Base-by-base conservation (phyloP, 2,113 vertebrate species). In the Antidorcas marsupialis region DNA sequence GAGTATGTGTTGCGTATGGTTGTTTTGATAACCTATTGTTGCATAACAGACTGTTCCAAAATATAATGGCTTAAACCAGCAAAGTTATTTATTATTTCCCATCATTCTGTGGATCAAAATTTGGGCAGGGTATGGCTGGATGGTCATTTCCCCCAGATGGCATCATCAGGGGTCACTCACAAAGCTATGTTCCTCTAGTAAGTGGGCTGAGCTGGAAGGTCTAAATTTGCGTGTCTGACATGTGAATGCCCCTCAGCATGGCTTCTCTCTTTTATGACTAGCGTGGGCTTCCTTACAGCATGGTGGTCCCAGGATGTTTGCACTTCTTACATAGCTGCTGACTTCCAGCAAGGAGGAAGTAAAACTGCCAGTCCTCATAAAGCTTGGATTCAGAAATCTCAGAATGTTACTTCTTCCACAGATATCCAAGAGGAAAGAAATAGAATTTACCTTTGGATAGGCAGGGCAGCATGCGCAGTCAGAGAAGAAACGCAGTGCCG, bases 151-250 rank as follows among this genome's bases (percentile, higher is more conserved):
- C 15, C 25, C 21, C 67, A 50, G 15, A 4, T 21, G 30, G 43
- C 23, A 19, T 10, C n/a, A 17, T 27, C 45, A 25, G 17, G 7
- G 23, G 39, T 79, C 62, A 5, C 55, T 89, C 55, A 15, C n/a
- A 45, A 36, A 33, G 36, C 83, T 87, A 3, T 10, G 15, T 55
- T 47, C 36, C 36, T 2, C 14, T 16, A 17, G 43, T 36, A 57
- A 25, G 30, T 19, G 1, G 21, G 71, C 86, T 60, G n/a, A 57
- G 85, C 55, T 62, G 45, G 60, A 67, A 67, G 64, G 30, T 36
- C 33, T 33, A 13, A 2, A 5, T 47, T 64, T 59, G 3, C 0
- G 0, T 30, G 45, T 21, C n/a, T 30, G 30, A 28, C 17, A 0
- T 9, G 25, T 14, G 7, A 21, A 6, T 6, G 25, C 19, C 33